Base-by-base conservation (phyloP, 1,140 invertebrate genomes). In the Ips typographus region DNA sequence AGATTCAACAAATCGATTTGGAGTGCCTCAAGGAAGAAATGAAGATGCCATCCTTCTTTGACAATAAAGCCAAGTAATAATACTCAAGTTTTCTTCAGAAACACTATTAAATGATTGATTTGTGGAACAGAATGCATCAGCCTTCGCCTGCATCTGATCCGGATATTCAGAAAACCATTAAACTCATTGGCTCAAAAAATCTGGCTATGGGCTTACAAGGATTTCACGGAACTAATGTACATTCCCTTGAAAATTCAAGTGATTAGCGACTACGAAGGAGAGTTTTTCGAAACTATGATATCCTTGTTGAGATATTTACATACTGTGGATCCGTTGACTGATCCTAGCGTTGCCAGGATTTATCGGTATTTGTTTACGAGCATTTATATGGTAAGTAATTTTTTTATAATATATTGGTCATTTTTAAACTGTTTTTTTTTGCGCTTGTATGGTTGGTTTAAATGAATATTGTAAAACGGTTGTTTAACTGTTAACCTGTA, bases 161-260 rank as follows among this genome's bases (percentile, higher is more conserved):
- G 8, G 68, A 70, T 36, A 41, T 70, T 49, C 22, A 41, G 22
- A 82, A 85, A 71, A 86, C 80, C 43, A 85, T 92, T 68, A 85
- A 89, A 62, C 88, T 90, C 40, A 88, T 93, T 68, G 86, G 87
- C 37, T 89, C 86, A 75, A 82, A 86, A 5, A 89, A 92, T 74
- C 82, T 91, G 4, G 82, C 79, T 3, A 78, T 80, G 44, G 84
- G 62, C 22, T 85, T 92, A 64, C 83, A 90, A 71, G 88, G 90
- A 36, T 81, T 86, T 91, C 72, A 86, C 88, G 61, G 80, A 82
- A 58, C 82, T 84, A 36, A 65, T 70, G 62, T 64, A 70, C 44
- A 70, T 38, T 59, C 63, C 77, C 88, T 5, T 82, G 82, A 74
- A 84, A 85, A 1, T 84, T 88, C 22, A 22, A 22, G 22, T 22